Evolutionary conservation across 2,888 invertebrate genomes (phyloP).

Genomic region (Labia minor): DNA sequence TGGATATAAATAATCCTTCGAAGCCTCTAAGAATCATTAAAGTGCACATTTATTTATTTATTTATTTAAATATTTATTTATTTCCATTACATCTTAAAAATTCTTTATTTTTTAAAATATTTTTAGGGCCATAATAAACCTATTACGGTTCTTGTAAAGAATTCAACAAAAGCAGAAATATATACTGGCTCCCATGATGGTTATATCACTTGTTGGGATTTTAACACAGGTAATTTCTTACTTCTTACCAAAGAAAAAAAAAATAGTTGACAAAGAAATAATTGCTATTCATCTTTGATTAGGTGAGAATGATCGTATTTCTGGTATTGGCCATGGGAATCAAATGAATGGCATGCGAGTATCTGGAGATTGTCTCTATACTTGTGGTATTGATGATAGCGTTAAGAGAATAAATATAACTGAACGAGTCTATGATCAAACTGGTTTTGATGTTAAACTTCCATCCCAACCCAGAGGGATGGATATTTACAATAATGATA

Average conservation of each 20-base stretch:
- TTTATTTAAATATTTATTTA: not conserved
- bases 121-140: conserved; percentile 90
- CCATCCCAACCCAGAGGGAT: conserved; percentile 84
- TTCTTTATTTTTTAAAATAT: conserved; percentile 20
- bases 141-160: conserved; percentile 76
- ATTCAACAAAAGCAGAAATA: conserved; percentile 60
- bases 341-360: conserved; percentile 86
- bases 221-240: conserved; percentile 42
- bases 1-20: conserved; percentile 74
- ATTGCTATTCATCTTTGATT: not conserved
- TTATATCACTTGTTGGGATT: conserved; percentile 73
- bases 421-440: conserved; percentile 27
- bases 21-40: conserved; percentile 72
- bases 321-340: conserved; percentile 85
- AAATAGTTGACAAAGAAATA: too few species aligned
- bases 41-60: conserved; percentile 30
- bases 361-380: conserved; percentile 57
- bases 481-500: conserved; percentile 59
- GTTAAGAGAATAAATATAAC: conserved; percentile 53
- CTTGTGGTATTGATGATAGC: conserved; percentile 90
- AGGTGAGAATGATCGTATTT: conserved; percentile 74
- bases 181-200: conserved; percentile 94
- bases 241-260: not conserved
- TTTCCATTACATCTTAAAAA: not conserved
- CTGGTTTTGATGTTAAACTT: conserved; percentile 55